Evolutionary conservation across 2,797 vertebrate species (phyloP), one percentile per base, ranked within the genome.

Genomic region (Heliangelus exortis): DNA sequence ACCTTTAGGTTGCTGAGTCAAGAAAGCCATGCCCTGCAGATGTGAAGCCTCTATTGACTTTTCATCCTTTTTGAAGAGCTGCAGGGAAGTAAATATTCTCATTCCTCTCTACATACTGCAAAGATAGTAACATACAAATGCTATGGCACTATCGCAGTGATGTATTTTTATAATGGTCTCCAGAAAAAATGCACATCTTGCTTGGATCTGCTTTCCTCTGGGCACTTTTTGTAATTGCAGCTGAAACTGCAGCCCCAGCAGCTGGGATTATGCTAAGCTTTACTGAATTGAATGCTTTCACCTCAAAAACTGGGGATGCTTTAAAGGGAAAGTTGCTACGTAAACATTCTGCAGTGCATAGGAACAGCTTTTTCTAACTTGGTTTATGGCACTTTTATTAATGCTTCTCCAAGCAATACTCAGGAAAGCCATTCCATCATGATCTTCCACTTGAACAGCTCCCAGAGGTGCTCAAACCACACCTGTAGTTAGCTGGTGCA

Each of bases 311-410:
- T 9, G 4, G n/a, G n/a, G 36, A 28, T 58, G 19, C 36, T 91
- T 80, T 91, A 31, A 86, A 81, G 21, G 54, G 55, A 83, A 54
- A 66, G n/a, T 23, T 86, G n/a, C 36, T 66, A 10, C 9, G 34
- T 83, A 89, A 85, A 84, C 26, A 53, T 59, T 69, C 73, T 73
- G 16, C 34, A 61, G 34, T 36, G 41, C 59, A 69, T 25, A 80
- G 75, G 84, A 94, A 69, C 18, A 63, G 18, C 29, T 88, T 92
- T 91, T 93, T 73, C 73, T 74, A 48, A 59, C 34, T n/a, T 84
- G 11, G 5, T 81, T 89, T 80, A 33, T 75, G 68, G 25, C 34
- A 66, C 29, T 74, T 88, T 29, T 39, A 18, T 79, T 88, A 88
- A 79, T 78, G 51, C 48, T 93, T 92, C 63, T 78, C 31, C 58